Base-by-base conservation (phyloP, 2,888 invertebrate genomes). In the Craniophora ligustri region DNA sequence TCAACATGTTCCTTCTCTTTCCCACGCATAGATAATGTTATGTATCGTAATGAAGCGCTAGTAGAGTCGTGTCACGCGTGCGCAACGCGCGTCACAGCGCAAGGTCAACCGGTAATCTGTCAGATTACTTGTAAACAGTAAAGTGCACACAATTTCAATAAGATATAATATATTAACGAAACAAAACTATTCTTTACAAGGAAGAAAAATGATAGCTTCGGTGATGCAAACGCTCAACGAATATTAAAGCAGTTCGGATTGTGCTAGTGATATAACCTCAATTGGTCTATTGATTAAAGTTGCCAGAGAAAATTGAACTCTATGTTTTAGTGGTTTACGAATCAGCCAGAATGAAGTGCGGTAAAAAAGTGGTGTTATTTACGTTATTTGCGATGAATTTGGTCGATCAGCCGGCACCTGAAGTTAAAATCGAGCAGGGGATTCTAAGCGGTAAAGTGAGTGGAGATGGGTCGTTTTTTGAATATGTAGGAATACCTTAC, bases 401-500 rank as follows among this genome's bases (percentile, higher is more conserved):
- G 54, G 83, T 92, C 14, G 91, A 92, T 47, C 89, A 92, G 58
- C 90, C 91, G 55, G 85, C 92, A 0, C 91, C 91, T 0, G 86
- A 89, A 70, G 85, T 92, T 13, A 70, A 49, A 1, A 86, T 92
- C 2, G 87, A 84, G 5, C 92, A 92, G 83, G 91, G 91, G 45
- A 82, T 60, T 77, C 75, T 92, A 70, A 86, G 79, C 76, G 92
- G 92, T 76, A 88, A 86, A 79, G 72, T 87, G 0, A 92, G 86
- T 44, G 64, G 47, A 0, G 90, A 91, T 85, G 92, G 92, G 36
- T 72, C 87, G 42, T 81, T 84, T 79, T 88, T 85, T 23, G 88
- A 91, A 82, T 92, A 92, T 77, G 56, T 87, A 7, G 91, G 92
- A 5, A 91, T 92, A 60, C 92, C 92, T 2, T 92, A 92, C 44